Evolutionary conservation across 2,888 invertebrate genomes (phyloP).

Genomic region (Brachyptera risi): DNA sequence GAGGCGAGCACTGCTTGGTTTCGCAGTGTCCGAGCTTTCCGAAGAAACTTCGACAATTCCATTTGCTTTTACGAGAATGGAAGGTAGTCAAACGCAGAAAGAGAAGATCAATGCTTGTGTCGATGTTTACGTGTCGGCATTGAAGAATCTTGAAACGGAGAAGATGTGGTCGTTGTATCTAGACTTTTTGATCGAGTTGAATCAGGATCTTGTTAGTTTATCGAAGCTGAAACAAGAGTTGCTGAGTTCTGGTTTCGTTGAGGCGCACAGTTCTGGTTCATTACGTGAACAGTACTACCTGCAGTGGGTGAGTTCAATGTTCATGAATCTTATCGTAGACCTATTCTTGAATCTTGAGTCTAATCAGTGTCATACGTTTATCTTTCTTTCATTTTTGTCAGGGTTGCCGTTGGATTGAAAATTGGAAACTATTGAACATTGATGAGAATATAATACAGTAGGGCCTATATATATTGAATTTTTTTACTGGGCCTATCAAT

Average conservation of each 20-base stretch:
- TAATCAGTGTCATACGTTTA: too few relatives aligned
- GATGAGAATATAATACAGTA: too few relatives aligned
- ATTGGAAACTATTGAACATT: too few relatives aligned
- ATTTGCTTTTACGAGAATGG: neutral
- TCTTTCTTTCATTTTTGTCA: too few relatives aligned
- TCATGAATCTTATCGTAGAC: too few relatives aligned
- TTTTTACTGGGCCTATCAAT: too few relatives aligned
- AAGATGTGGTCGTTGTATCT: constrained; percentile 55
- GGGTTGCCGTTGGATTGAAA: too few relatives aligned
- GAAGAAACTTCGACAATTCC: neutral
- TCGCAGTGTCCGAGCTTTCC: neutral
- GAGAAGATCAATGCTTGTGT: constrained; percentile 43
- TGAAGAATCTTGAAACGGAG: constrained; percentile 48
- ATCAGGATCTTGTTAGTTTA: too few relatives aligned
- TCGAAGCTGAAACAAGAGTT: constrained; percentile 53
- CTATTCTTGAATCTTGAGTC: too few relatives aligned
- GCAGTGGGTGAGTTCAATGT: constrained; percentile 46
- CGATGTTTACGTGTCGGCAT: constrained; percentile 49
- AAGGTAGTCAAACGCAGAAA: too few relatives aligned
- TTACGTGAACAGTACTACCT: constrained; percentile 51
- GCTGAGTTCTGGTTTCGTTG: constrained; percentile 47
- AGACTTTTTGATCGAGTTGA: constrained; percentile 53
- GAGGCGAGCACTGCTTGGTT: constrained; percentile 46
- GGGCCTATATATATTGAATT: too few relatives aligned
- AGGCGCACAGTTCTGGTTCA: constrained; percentile 47